Base-by-base conservation (phyloP, 2,113 vertebrate species). In the Austrofundulus limnaeus region DNA sequence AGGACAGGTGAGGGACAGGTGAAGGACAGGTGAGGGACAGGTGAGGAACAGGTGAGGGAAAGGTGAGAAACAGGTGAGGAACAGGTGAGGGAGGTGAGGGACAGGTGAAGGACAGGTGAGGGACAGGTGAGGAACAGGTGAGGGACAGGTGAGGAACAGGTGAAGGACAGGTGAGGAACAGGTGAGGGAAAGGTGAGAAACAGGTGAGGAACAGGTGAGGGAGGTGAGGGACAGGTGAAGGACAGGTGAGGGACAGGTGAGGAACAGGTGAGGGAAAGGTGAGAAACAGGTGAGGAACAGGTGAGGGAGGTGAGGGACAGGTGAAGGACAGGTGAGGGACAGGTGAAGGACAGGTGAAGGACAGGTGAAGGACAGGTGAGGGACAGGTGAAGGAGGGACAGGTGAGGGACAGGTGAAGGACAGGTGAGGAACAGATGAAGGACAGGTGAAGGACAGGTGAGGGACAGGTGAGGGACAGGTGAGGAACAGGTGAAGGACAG, bases 181-280 rank as follows among this genome's bases (percentile, higher is more conserved):
- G 47, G 23, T 2, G 6, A n/a, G 43, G 5, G 23, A 25, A 10
- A 47, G 11, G 14, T 11, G 21, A 16, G 20, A 1, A 21, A 77
- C 0, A 10, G 39, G 76, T 83, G 43, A 3, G 15, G 75, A 64
- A 67, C 28, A 61, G 15, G 19, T 14, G 12, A 19, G 14, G 14
- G 47, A 49, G 47, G 23, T 2, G 6, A n/a, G 43, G 5, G 23
- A 25, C 10, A 47, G 11, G 14, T 11, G 21, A 16, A 13, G 3
- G 47, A 77, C 0, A 10, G 39, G 76, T 83, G 43, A 3, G 15
- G 75, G 45, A 67, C 28, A 61, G 15, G 19, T 14, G 12, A 19
- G 14, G 14, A 21, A 49, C 21, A 49, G 47, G 23, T 2, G 6
- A n/a, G 43, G 5, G 23, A 25, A 10, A 47, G 11, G 14, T 11